Percentiles rank a stretch among this genome's conserved stretches.
These are phyloP conservation scores for Acanthococcus lagerstroemiae DNA, from an alignment of 2,888 invertebrate species.

Conservation along the genomic window DNA sequence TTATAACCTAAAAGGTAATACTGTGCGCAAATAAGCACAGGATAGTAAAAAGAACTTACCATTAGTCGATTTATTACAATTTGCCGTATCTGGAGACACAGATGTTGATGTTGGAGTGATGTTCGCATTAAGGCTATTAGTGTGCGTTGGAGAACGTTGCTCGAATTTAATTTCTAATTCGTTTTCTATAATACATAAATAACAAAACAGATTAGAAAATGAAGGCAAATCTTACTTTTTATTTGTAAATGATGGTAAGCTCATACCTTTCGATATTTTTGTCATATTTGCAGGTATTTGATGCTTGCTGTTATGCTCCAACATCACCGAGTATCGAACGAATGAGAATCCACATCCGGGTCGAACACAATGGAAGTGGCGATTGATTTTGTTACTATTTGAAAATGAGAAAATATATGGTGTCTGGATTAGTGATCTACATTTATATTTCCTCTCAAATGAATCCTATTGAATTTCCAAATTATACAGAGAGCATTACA, in stretches of 20 bases:
- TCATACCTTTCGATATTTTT: conserved; percentile 6
- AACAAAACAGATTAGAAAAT: not conserved
- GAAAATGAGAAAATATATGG: not conserved
- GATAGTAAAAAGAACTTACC: not conserved
- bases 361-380: conserved; percentile 66
- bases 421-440: too few relatives aligned
- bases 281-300: conserved; percentile 30
- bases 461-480: too few relatives aligned
- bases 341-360: conserved; percentile 62
- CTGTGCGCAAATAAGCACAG: too few relatives aligned
- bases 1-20: too few relatives aligned
- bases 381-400: conserved; percentile 54
- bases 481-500: too few relatives aligned
- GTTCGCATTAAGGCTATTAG: not conserved
- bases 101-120: conserved; percentile 3
- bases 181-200: conserved; percentile 14
- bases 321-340: conserved; percentile 63
- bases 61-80: conserved; percentile 9
- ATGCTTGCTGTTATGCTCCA: conserved; percentile 60
- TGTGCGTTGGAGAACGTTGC: not conserved
- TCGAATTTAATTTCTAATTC: conserved; percentile 15
- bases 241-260: not conserved
- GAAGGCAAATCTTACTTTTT: too few relatives aligned
- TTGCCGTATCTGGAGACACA: conserved; percentile 4
- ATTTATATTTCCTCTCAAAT: too few relatives aligned